Evolutionary conservation across 2,888 invertebrate genomes (phyloP), one percentile per base, ranked within the genome.

Genomic region (Julus scandinavius): DNA sequence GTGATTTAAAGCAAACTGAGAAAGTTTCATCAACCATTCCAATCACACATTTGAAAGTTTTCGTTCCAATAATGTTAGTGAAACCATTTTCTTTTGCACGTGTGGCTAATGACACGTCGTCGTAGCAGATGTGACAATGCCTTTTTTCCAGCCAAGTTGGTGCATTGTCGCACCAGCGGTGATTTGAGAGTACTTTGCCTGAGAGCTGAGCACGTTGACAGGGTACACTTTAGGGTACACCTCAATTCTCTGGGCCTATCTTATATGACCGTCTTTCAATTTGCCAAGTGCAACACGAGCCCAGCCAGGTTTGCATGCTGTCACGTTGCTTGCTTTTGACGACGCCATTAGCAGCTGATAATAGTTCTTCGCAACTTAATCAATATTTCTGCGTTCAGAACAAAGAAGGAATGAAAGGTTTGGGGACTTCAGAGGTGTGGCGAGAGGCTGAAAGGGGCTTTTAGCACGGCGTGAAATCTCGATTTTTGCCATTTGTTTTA

Each of bases 291-390:
- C 58, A 58, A 58, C n/a, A 58, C 17, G 54, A 54, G 54, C 54
- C 9, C 13, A 54, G 17, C 13, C 13, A 17, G 54, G 54, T n/a
- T 58, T 17, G 58, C 58, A 17, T 58, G 58, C 58, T 58, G 58
- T 58, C 58, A 58, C 58, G n/a, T 58, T 58, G 58, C n/a, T n/a
- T 17, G 58, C 58, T n/a, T 58, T 58, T 58, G 58, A 58, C 58
- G 58, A 17, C 58, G n/a, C n/a, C 58, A 58, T 58, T 58, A 58
- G 58, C 58, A 58, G 58, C 58, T 58, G 58, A 58, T 58, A 58
- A 58, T 17, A 58, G 58, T 58, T 17, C 15, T 58, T n/a, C 58
- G 17, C 5, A 5, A 58, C 58, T 58, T 58, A 58, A 58, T 58
- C 58, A 58, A 58, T 58, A 58, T 58, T 54, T 58, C 58, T 2